A percentile compares a stretch with the other conserved stretches of the same genome.
Conservation (phyloP, 2,113 vertebrate species). For the Nannospalax galili region DNA sequence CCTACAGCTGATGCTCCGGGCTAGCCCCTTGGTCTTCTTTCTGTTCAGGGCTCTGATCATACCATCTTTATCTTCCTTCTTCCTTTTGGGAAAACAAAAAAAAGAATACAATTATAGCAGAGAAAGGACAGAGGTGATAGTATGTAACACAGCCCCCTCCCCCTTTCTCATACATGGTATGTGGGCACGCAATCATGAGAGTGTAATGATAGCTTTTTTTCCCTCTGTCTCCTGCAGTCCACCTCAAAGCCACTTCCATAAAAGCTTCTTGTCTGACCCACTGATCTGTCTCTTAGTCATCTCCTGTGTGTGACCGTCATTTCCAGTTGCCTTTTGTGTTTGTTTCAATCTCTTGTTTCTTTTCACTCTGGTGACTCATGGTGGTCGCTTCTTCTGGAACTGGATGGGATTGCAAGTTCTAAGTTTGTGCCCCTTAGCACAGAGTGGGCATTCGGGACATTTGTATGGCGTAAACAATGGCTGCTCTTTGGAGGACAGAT, state of each 20-base stretch:
- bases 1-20: neutral
- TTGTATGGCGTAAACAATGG: neutral
- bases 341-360: neutral
- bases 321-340: slow-evolving; percentile 8
- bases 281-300: slow-evolving; percentile 9
- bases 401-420: neutral
- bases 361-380: neutral
- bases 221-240: neutral
- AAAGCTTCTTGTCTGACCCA: slow-evolving; percentile 2
- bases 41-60: neutral
- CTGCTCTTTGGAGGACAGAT: neutral
- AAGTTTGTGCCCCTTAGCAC: neutral
- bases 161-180: fast-evolving
- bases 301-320: neutral
- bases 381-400: neutral
- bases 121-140: fast-evolving
- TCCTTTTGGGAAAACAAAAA: neutral
- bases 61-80: neutral
- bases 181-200: neutral
- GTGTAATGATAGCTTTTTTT: neutral
- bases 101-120: neutral
- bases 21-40: neutral
- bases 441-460: neutral
- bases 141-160: neutral
- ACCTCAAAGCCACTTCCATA: neutral